Base-by-base conservation (phyloP, 2,888 invertebrate species). In the Papilio protenor region DNA sequence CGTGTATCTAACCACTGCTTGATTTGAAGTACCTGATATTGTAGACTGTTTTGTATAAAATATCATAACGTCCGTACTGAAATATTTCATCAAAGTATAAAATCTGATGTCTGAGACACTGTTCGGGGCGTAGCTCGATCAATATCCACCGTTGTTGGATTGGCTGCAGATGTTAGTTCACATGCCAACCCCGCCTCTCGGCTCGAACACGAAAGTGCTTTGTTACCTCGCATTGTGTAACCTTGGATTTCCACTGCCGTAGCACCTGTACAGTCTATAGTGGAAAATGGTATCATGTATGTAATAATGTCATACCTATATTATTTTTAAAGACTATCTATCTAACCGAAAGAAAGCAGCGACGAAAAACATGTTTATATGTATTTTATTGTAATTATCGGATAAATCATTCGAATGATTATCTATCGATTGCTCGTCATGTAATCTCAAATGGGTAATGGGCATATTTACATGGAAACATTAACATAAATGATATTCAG, bases 91-190 rank as follows among this genome's bases (percentile, higher is more conserved):
- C 4, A 33, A 64, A 40, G 1, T 64, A 40, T 12, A 66, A 66
- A 66, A 45, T 66, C 27, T 33, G 21, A 21, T 40, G 40, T 40
- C 40, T 64, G 18, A n/a, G 40, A 64, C 40, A 64, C 1, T 8
- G 11, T 61, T 55, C 52, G n/a, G 77, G 78, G 78, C 75, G 78
- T 72, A 47, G 16, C 66, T 72, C 72, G 78, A 78, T 78, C 78
- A 75, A 78, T 78, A 78, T 69, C 47, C 45, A 66, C 33, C 72
- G 45, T 18, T 16, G 64, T 27, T 18, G 72, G 78, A 78, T 78
- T 78, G 78, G 78, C 27, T 16, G 10, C 78, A 78, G 75, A 47
- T 78, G 78, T 61, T 64, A 14, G n/a, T 78, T 78, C 78, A 72
- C 78, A 78, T n/a, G 75, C 64, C n/a, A 47, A 55, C 75, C 55